Evolutionary conservation across 2,797 vertebrate genomes (phyloP).

Genomic region (Hyperoplus immaculatus): DNA sequence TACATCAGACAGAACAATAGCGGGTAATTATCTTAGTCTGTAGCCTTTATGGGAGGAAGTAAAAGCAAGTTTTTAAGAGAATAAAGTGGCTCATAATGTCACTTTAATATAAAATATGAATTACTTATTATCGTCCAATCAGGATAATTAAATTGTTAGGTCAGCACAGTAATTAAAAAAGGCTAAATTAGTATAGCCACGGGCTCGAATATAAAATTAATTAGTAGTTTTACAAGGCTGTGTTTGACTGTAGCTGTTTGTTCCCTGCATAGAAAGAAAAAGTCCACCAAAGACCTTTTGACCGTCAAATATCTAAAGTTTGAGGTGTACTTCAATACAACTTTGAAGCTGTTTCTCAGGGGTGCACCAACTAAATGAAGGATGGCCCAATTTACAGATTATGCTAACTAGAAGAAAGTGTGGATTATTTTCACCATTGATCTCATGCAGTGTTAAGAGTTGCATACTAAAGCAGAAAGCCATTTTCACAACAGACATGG

Average conservation of each 20-base stretch:
- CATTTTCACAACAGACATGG: no score
- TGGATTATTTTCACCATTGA: not conserved
- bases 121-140: not conserved
- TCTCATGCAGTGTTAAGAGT: not conserved
- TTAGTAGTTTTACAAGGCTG: not conserved
- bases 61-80: not conserved
- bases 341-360: not conserved
- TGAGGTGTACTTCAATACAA: not conserved
- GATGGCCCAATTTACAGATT: not conserved
- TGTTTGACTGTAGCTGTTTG: not conserved
- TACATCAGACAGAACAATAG: not conserved
- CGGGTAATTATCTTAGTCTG: not conserved
- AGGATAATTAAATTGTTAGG: not conserved
- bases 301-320: not conserved
- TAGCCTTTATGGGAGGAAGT: not conserved
- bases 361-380: not conserved
- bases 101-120: not conserved
- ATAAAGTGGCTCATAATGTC: not conserved
- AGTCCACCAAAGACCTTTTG: not conserved
- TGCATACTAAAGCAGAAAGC: not conserved
- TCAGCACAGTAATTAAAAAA: not conserved
- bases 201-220: not conserved
- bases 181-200: not conserved
- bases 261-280: not conserved
- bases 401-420: not conserved